Evolutionary conservation across 2,797 vertebrate genomes (phyloP), one percentile per base, ranked within the genome.

Genomic region (Hyperoplus immaculatus): DNA sequence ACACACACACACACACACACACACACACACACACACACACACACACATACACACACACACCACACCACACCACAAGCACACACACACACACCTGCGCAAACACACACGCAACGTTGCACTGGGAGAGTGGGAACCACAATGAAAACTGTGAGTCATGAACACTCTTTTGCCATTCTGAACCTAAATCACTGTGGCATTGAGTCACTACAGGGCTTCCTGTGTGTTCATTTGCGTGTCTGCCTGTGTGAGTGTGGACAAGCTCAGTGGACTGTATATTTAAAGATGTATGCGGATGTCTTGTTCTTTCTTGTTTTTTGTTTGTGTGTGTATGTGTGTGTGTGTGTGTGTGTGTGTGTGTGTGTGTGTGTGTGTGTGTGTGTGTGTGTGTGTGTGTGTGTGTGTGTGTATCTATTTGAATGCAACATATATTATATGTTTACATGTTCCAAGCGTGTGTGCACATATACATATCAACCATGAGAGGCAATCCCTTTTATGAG

Each of bases 81-180:
- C 67, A 75, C 61, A 54, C 72, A 70, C 78, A 81, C 73, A n/a
- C 51, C 51, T 63, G 57, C 69, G 73, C 61, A 57, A 65, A 77
- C 78, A 75, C 56, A 75, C 75, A 78, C 65, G 68, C 81, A 86
- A 77, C 90, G 81, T 83, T 83, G 78, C 86, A 85, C 69, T 78
- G 68, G 86, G 84, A 92, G 88, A 91, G 89, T 83, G 75, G 78
- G 89, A 91, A 89, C 89, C 87, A 89, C 92, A 95, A 81, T 95
- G 94, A 94, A 95, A 95, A 95, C 83, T 94, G 82, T 95, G 95
- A 95, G 92, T 96, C 95, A 95, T 88, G 84, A 90, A 89, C 81
- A 80, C 92, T 91, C 88, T 73, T 85, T 91, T 92, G 89, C 92
- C 91, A 91, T 90, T 93, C 86, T 90, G 87, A 96, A 93, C 92